Percentiles rank a stretch among this genome's conserved stretches.
These are phyloP conservation scores for Echinarachnius parma DNA, from an alignment of 53 echinoderm and acorn worm genomes.

Conservation along the genomic window DNA sequence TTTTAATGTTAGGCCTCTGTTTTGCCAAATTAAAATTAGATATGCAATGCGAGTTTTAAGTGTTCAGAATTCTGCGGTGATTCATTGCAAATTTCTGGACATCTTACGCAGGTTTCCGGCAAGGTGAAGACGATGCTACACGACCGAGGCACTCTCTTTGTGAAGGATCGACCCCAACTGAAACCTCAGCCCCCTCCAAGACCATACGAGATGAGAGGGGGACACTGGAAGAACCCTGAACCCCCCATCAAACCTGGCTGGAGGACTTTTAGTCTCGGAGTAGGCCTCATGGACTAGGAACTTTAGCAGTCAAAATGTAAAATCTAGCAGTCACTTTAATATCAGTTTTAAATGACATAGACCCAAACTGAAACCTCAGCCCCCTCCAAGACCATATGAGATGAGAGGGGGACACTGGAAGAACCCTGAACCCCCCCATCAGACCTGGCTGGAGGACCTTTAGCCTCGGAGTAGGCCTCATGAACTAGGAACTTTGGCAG, in stretches of 20 bases:
- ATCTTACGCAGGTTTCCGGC: slow-evolving; percentile 54
- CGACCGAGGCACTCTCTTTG: slow-evolving; percentile 60
- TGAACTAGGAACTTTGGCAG: too few relatives aligned
- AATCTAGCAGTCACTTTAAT: too few relatives aligned
- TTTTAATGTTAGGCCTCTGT: too few relatives aligned
- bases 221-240: slow-evolving; percentile 68
- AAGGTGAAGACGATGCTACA: slow-evolving; percentile 73
- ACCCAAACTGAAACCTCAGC: slow-evolving; percentile 73
- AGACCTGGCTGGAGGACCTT: slow-evolving; percentile 84
- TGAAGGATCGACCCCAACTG: slow-evolving; percentile 58
- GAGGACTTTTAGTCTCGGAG: slow-evolving; percentile 79
- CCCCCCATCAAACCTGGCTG: slow-evolving; percentile 69
- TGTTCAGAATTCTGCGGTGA: too few relatives aligned
- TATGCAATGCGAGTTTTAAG: too few relatives aligned
- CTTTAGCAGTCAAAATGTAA: too few relatives aligned
- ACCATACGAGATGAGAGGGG: slow-evolving; percentile 73
- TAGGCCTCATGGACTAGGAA: slow-evolving; percentile 62
- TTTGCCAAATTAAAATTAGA: too few relatives aligned
- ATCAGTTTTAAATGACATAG: too few relatives aligned
- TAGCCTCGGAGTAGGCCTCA: slow-evolving; percentile 71
- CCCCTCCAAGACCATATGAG: slow-evolving; percentile 71
- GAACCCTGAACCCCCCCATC: slow-evolving; percentile 53
- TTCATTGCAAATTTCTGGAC: background rate
- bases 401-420: slow-evolving; percentile 81
- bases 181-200: slow-evolving; percentile 74